Conservation (phyloP, 2,797 vertebrate genomes). For the Squalus acanthias region DNA sequence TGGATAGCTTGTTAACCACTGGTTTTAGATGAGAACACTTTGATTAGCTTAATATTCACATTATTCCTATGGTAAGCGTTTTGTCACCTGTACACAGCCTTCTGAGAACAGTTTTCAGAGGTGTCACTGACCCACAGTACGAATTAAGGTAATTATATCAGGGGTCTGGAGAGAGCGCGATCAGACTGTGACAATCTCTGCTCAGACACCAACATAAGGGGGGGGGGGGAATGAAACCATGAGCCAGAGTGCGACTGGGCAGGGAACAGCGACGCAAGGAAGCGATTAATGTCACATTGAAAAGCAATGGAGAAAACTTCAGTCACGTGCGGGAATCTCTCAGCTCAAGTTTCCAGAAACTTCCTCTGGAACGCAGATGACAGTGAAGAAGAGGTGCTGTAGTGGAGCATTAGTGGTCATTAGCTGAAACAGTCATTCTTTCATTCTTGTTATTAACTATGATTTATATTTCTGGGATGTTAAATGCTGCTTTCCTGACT, state of each 20-base stretch:
- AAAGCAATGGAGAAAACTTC: constrained; percentile 11
- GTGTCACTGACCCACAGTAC: constrained; percentile 42
- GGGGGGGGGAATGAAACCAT: neutral
- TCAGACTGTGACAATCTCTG: constrained; percentile 34
- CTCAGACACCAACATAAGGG: neutral
- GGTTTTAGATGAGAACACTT: constrained; percentile 49
- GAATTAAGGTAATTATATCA: constrained; percentile 39
- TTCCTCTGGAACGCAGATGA: neutral
- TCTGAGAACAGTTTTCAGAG: constrained; percentile 42
- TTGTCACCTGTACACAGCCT: constrained; percentile 50
- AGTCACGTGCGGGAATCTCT: neutral
- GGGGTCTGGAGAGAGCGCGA: constrained; percentile 29
- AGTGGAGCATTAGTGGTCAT: constrained; percentile 8
- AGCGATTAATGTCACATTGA: constrained; percentile 18
- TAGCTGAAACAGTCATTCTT: constrained; percentile 5
- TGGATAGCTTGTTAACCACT: constrained; percentile 62
- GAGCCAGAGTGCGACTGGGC: constrained; percentile 1
- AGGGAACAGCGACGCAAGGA: neutral
- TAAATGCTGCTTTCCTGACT: neutral
- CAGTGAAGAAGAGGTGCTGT: constrained; percentile 14
- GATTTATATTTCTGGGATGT: constrained; percentile 13
- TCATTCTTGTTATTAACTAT: constrained; percentile 2
- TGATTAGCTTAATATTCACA: constrained; percentile 67
- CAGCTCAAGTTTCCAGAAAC: neutral
- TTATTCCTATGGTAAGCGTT: constrained; percentile 58